These are phyloP conservation scores for Helicoverpa assulta DNA, from an alignment of 2,888 invertebrate genomes.

Conservation along the genomic window DNA sequence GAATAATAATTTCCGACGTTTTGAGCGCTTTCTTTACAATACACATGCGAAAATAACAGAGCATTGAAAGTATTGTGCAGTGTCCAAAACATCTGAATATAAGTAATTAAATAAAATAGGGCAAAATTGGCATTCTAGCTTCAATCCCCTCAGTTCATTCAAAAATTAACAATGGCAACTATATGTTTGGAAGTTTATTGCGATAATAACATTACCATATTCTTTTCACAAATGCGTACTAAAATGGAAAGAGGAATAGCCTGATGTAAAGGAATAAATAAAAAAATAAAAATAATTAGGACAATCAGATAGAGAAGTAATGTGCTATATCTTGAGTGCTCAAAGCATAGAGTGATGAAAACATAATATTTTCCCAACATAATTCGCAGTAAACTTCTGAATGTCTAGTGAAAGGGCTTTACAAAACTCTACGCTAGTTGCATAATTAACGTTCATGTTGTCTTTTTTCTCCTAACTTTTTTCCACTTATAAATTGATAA, in stretches of 20 bases:
- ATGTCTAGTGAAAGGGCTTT: conserved; percentile 23
- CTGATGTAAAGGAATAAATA: too few species aligned
- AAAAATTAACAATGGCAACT: conserved; percentile 16
- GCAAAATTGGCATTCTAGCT: conserved; percentile 30
- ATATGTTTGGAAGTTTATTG: conserved; percentile 30
- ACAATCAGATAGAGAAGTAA: neutral
- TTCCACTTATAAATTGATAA: neutral
- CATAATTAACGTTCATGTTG: conserved; percentile 43
- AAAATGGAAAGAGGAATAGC: too few species aligned
- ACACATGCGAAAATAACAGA: neutral
- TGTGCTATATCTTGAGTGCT: neutral
- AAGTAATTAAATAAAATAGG: conserved; percentile 13
- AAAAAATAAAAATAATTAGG: too few species aligned
- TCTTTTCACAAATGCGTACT: too few species aligned
- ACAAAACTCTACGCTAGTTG: conserved; percentile 44
- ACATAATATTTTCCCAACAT: too few species aligned
- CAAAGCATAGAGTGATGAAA: neutral
- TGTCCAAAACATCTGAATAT: conserved; percentile 15
- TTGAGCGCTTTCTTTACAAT: conserved; percentile 21
- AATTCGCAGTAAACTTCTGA: conserved; percentile 30
- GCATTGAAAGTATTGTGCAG: conserved; percentile 15
- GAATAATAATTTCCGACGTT: conserved; percentile 27
- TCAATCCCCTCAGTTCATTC: conserved; percentile 31
- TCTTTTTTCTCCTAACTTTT: neutral
- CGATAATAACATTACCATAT: neutral